Evolutionary conservation across 92 coral and sea anemone species (phyloP).

Genomic region (Heliopora coerulea): DNA sequence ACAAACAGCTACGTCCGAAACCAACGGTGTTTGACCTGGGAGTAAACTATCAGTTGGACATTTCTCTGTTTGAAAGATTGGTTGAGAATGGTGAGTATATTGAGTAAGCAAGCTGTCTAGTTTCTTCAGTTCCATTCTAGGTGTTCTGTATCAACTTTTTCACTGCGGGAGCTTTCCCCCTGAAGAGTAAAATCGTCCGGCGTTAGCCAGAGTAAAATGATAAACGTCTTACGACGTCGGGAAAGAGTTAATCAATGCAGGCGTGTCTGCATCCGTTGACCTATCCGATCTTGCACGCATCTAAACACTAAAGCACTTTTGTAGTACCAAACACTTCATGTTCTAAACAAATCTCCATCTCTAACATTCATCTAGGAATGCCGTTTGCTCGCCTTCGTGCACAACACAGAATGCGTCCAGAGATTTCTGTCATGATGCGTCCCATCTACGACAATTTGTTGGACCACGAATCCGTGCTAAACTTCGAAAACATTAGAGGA

Average conservation of each 20-base stretch:
- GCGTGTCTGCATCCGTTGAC: too few relatives aligned
- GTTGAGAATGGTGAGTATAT: constrained; percentile 29
- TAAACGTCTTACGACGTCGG: too few relatives aligned
- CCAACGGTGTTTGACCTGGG: constrained; percentile 53
- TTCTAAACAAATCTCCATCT: neutral
- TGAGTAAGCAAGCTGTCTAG: too few relatives aligned
- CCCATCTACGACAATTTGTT: constrained; percentile 62
- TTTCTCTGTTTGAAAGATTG: constrained; percentile 56
- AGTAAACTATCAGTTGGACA: constrained; percentile 41
- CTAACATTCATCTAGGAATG: constrained; percentile 41
- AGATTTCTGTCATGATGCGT: constrained; percentile 77
- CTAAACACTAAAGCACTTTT: too few relatives aligned
- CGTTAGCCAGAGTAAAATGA: too few relatives aligned
- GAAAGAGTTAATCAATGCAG: too few relatives aligned
- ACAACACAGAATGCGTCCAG: constrained; percentile 97
- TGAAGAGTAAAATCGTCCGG: too few relatives aligned
- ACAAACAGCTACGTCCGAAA: constrained; percentile 54
- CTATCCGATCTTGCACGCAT: too few relatives aligned
- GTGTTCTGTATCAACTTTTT: too few relatives aligned
- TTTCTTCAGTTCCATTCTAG: too few relatives aligned
- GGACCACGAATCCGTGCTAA: constrained; percentile 60
- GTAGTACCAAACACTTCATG: neutral
- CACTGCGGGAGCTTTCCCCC: too few relatives aligned
- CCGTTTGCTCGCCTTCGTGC: constrained; percentile 65
- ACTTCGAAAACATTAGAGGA: constrained; percentile 55